These are phyloP conservation scores for Corythoichthys intestinalis DNA, from an alignment of 2,113 vertebrate species.

Conservation along the genomic window DNA sequence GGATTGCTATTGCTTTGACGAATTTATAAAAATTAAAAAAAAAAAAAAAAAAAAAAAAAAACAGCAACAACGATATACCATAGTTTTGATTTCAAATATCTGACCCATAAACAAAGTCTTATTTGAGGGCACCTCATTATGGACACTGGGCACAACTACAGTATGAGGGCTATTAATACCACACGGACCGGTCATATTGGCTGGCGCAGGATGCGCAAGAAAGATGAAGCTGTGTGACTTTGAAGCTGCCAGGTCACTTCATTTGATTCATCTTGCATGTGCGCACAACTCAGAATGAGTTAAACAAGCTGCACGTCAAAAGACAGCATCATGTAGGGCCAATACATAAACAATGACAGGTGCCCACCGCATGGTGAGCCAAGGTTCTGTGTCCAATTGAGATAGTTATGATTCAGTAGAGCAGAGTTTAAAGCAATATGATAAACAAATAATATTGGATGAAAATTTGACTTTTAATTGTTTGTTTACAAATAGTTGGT, in stretches of 20 bases:
- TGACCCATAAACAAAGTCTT: constrained; percentile 7
- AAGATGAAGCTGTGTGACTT: constrained; percentile 17
- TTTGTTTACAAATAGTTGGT: no score
- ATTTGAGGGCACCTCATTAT: constrained; percentile 7
- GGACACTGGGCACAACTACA: not conserved
- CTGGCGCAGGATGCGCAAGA: not conserved
- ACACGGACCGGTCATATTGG: not conserved
- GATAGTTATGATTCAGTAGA: not conserved
- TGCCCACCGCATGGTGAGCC: not conserved
- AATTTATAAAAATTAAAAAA: not conserved
- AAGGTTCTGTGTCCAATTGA: not conserved
- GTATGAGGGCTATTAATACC: constrained; percentile 1
- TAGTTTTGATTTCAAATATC: not conserved
- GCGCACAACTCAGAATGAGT: not conserved
- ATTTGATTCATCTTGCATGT: constrained; percentile 4
- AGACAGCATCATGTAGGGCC: not conserved
- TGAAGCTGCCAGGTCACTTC: constrained; percentile 18
- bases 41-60: not conserved
- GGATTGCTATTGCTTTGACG: constrained; percentile 6
- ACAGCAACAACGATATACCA: constrained; percentile 4
- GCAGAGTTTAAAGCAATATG: not conserved
- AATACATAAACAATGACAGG: not conserved
- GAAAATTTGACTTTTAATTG: not conserved
- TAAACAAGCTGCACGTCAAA: not conserved
- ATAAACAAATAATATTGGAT: not conserved